phyloP scores from a whole-genome alignment of 2,888 invertebrate species.

The Netelia inedita region DNA sequence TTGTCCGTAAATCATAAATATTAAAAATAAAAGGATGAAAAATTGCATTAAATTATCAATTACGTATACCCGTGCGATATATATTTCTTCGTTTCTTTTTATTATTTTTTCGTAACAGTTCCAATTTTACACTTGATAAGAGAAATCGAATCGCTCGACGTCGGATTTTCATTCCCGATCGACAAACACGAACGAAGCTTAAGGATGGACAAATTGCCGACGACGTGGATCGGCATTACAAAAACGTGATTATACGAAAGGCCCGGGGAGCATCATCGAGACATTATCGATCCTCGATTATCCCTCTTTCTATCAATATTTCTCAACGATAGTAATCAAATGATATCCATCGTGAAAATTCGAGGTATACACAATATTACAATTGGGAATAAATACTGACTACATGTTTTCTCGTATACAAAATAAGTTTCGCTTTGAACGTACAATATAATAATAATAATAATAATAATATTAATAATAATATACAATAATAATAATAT shows the following conservation, averaged over 20 bases:
- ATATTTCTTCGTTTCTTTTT: not conserved
- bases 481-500: slow-evolving; percentile 48
- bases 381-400: slow-evolving; percentile 63
- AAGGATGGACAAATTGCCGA: not conserved
- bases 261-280: not conserved
- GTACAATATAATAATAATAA: slow-evolving; percentile 55
- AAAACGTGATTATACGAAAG: not conserved
- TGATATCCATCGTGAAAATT: slow-evolving; percentile 3
- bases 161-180: not conserved
- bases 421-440: slow-evolving; percentile 66
- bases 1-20: slow-evolving; percentile 63
- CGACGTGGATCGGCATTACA: not conserved
- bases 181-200: not conserved
- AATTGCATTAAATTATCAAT: slow-evolving; percentile 51
- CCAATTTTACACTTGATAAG: slow-evolving; percentile 37
- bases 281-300: not conserved
- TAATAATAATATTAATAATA: slow-evolving; percentile 53
- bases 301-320: not conserved
- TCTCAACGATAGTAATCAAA: not conserved
- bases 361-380: slow-evolving; percentile 46
- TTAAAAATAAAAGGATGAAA: slow-evolving; percentile 54
- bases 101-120: slow-evolving; percentile 35
- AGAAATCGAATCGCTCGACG: slow-evolving; percentile 28
- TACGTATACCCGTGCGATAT: not conserved
- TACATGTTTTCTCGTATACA: slow-evolving; percentile 58